Conservation (phyloP, 2,888 invertebrate species). For the Ceramica pisi region DNA sequence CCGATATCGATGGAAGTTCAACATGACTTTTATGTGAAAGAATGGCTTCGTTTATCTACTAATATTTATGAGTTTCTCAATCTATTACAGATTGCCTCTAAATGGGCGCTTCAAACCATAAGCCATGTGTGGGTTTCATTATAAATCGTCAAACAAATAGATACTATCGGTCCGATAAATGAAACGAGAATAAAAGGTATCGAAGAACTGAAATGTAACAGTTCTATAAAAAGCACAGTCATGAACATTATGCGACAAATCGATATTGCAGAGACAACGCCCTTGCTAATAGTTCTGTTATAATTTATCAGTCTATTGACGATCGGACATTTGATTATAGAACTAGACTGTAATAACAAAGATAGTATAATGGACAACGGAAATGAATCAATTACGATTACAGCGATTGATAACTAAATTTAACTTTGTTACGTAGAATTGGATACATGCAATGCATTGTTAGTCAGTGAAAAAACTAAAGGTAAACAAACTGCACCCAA, state of each 20-base stretch:
- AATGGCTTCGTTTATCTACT: constrained; percentile 77
- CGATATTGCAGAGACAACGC: constrained; percentile 63
- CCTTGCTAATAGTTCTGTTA: constrained; percentile 59
- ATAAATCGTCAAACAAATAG: constrained; percentile 69
- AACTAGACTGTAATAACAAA: constrained; percentile 61
- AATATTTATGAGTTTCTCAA: constrained; percentile 80
- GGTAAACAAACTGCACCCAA: constrained; percentile 71
- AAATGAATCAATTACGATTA: constrained; percentile 74
- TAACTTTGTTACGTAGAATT: constrained; percentile 54
- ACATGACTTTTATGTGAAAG: constrained; percentile 78
- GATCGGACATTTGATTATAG: constrained; percentile 62
- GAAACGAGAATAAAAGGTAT: constrained; percentile 40
- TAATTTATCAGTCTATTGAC: constrained; percentile 64
- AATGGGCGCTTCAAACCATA: constrained; percentile 72
- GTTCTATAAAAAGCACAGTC: constrained; percentile 54
- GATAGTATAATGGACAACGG: constrained; percentile 67
- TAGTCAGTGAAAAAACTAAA: constrained; percentile 58
- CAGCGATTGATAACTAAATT: constrained; percentile 70
- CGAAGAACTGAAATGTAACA: constrained; percentile 41
- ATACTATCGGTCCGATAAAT: constrained; percentile 54
- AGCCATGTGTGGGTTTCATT: constrained; percentile 73
- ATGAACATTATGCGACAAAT: constrained; percentile 54
- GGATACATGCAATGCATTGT: constrained; percentile 46
- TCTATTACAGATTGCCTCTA: constrained; percentile 77
- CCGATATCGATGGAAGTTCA: constrained; percentile 80